These are phyloP conservation scores for Marasmarcha lunaedactyla DNA, from an alignment of 2,888 invertebrate genomes.

Conservation along the genomic window DNA sequence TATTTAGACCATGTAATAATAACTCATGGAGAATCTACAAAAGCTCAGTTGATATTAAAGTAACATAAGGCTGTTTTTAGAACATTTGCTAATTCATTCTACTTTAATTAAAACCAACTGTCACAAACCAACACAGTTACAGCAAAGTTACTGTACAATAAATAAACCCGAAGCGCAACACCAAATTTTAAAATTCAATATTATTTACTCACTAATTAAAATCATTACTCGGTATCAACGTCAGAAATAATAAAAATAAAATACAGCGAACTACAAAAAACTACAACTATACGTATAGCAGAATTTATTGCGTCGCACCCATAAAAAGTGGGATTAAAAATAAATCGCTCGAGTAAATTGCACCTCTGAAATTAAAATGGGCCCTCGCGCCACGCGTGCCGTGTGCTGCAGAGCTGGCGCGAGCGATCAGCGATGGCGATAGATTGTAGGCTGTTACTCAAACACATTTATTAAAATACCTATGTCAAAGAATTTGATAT, in stretches of 20 bases:
- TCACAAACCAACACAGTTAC: no score
- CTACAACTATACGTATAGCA: slow-evolving; percentile 35
- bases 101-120: no score
- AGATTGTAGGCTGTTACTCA: no score
- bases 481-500: no score
- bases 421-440: slow-evolving; percentile 20
- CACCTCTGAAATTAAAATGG: slow-evolving; percentile 69
- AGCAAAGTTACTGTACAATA: no score
- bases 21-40: no score
- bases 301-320: slow-evolving; percentile 62
- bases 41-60: no score
- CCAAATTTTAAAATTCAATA: not conserved
- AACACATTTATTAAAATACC: no score
- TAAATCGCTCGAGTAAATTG: slow-evolving; percentile 71
- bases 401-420: slow-evolving; percentile 16
- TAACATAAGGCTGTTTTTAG: no score
- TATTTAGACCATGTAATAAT: slow-evolving; percentile 20
- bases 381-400: slow-evolving; percentile 60
- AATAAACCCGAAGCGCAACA: not conserved
- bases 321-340: slow-evolving; percentile 71
- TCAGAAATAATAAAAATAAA: slow-evolving; percentile 13
- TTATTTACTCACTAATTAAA: not conserved
- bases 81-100: no score
- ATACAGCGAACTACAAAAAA: slow-evolving; percentile 32
- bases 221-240: slow-evolving; percentile 2